Conservation (phyloP, 2,888 invertebrate genomes). For the Melanchra persicariae region DNA sequence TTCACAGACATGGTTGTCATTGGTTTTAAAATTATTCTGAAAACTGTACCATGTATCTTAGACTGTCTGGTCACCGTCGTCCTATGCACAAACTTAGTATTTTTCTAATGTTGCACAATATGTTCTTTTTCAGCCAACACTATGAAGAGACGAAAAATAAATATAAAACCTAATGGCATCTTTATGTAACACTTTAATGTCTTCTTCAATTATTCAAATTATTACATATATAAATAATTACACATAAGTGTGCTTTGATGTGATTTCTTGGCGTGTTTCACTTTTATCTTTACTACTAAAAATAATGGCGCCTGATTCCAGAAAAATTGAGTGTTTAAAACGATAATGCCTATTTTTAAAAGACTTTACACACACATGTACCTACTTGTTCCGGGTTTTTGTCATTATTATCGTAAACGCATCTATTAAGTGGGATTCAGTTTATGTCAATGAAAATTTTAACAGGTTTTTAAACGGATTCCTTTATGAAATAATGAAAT, state of each 20-base stretch:
- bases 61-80: too few relatives aligned
- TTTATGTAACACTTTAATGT: constrained; percentile 27
- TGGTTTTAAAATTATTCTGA: neutral
- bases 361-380: too few relatives aligned
- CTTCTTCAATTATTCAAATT: constrained; percentile 32
- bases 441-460: neutral
- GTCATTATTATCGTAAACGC: neutral
- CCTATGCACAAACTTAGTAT: neutral
- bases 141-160: neutral
- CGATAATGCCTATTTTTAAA: too few relatives aligned
- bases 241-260: constrained; percentile 18
- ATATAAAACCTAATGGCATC: constrained; percentile 6
- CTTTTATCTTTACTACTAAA: constrained; percentile 18
- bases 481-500: neutral
- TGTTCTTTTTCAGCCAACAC: too few relatives aligned
- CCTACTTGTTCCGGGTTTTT: neutral
- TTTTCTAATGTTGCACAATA: too few relatives aligned
- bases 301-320: constrained; percentile 40
- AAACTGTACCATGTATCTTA: neutral
- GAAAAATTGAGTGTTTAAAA: neutral
- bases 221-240: constrained; percentile 15
- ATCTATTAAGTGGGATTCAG: neutral
- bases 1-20: too few relatives aligned
- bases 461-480: too few relatives aligned
- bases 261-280: constrained; percentile 29